These are phyloP conservation scores for Heliconius hewitsoni DNA, from an alignment of 1,140 invertebrate genomes.

Conservation along the genomic window DNA sequence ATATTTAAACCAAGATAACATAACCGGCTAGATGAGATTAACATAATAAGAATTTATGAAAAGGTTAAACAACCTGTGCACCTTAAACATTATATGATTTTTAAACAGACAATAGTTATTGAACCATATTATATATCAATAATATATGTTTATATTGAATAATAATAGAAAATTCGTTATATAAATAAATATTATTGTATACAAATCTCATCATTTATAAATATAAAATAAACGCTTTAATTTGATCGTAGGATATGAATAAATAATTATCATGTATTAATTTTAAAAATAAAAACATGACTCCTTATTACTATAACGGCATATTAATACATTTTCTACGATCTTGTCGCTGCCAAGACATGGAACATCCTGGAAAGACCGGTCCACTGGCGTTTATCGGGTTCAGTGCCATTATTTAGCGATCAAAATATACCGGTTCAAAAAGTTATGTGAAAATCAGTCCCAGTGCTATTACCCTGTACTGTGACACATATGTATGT, in stretches of 20 bases:
- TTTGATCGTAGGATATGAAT: background rate
- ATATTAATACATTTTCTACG: conserved; percentile 34
- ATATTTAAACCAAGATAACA: background rate
- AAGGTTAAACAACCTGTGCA: background rate
- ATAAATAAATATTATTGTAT: too few relatives aligned
- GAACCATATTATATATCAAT: background rate
- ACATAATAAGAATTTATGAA: background rate
- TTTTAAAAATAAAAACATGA: conserved; percentile 1
- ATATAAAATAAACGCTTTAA: background rate
- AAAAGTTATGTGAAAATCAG: conserved; percentile 22
- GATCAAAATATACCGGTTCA: conserved; percentile 40
- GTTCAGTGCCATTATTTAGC: conserved; percentile 41
- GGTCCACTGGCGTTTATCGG: conserved; percentile 35
- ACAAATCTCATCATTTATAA: background rate
- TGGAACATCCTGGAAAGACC: conserved; percentile 39
- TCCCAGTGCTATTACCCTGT: background rate
- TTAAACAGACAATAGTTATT: background rate
- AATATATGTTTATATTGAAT: background rate
- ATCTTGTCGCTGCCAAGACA: conserved; percentile 33
- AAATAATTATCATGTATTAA: background rate
- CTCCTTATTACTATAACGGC: conserved; percentile 33
- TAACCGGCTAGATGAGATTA: background rate
- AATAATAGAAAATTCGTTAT: background rate
- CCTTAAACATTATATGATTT: background rate
- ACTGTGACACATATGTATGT: background rate